Evolutionary conservation across 2,113 vertebrate genomes (phyloP).

Genomic region (Equus quagga): DNA sequence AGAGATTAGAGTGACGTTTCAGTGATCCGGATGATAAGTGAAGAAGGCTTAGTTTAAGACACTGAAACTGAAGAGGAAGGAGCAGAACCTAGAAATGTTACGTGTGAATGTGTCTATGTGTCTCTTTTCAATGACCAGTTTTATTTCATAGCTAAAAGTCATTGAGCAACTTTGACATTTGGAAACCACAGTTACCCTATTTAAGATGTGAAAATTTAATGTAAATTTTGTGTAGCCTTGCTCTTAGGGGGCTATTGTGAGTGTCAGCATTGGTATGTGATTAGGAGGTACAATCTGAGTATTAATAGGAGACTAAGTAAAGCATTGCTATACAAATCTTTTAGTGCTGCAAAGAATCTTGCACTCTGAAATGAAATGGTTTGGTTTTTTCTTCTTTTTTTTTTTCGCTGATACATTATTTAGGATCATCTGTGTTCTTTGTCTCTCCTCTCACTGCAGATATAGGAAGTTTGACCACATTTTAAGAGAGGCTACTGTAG

Average conservation of each 20-base stretch:
- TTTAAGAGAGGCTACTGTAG: background rate
- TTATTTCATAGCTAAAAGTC: slow-evolving; percentile 37
- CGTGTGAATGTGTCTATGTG: background rate
- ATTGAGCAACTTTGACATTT: background rate
- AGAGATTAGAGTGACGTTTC: background rate
- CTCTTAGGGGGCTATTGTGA: background rate
- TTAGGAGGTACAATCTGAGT: background rate
- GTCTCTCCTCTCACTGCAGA: background rate
- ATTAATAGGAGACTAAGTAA: slow-evolving; percentile 22
- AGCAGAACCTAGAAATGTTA: background rate
- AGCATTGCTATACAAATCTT: background rate
- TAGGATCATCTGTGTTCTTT: background rate
- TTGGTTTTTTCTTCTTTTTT: background rate
- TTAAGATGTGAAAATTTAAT: slow-evolving; percentile 24
- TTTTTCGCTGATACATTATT: background rate
- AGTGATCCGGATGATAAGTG: background rate
- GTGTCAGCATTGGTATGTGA: background rate
- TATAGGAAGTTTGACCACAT: background rate
- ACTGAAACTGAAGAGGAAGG: slow-evolving; percentile 14
- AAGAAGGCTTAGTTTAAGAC: slow-evolving; percentile 18
- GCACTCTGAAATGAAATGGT: background rate
- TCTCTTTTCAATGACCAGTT: background rate
- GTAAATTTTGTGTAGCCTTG: background rate
- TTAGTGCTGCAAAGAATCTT: background rate
- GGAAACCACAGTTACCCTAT: background rate